These are phyloP conservation scores for Parapristionchus giblindavisi DNA, from an alignment of 2,888 invertebrate species.

Conservation along the genomic window DNA sequence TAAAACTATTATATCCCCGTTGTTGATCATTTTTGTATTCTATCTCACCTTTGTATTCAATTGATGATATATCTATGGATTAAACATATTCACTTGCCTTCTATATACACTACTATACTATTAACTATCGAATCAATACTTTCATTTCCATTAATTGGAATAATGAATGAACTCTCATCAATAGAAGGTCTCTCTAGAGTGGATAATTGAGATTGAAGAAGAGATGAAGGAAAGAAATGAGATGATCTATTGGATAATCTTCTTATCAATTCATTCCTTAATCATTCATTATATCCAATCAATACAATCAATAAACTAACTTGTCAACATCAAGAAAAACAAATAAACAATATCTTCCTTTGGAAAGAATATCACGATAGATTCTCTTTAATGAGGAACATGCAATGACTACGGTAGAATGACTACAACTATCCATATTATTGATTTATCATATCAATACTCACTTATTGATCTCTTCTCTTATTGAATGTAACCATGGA, in stretches of 20 bases:
- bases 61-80: too few species aligned
- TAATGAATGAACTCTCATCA: constrained; percentile 1
- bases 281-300: not conserved
- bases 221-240: constrained; percentile 28
- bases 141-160: not conserved
- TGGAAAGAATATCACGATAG: constrained; percentile 11
- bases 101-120: not conserved
- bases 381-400: constrained; percentile 23
- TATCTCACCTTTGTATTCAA: too few species aligned
- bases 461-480: constrained; percentile 5
- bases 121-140: not conserved
- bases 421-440: not conserved
- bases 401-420: constrained; percentile 16
- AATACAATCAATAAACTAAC: not conserved
- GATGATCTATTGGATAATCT: not conserved
- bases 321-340: constrained; percentile 16
- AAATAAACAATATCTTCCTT: not conserved
- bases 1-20: too few species aligned
- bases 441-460: too few species aligned
- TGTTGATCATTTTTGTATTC: too few species aligned
- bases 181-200: constrained; percentile 12
- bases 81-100: not conserved
- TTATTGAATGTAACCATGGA: constrained; percentile 3
- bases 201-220: constrained; percentile 20
- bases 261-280: not conserved